Percentiles rank a stretch among this genome's conserved stretches.
phyloP scores from a whole-genome alignment of 1,140 invertebrate species.

The Nixonia krombeini region DNA sequence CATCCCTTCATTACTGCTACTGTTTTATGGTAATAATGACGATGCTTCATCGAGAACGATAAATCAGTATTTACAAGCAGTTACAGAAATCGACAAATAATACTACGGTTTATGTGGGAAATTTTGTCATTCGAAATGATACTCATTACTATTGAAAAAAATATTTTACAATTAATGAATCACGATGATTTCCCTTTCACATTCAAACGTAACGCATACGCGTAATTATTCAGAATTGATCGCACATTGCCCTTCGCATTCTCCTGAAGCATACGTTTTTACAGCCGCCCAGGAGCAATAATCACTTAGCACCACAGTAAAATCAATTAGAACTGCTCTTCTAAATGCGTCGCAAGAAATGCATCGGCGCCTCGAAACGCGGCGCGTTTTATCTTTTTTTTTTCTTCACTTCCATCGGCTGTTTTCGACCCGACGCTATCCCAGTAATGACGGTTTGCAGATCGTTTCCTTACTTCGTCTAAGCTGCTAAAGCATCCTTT shows the following conservation, averaged over 20 bases:
- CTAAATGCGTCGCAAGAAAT: constrained; percentile 43
- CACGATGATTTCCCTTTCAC: too few relatives aligned
- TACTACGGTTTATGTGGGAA: too few relatives aligned
- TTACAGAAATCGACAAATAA: too few relatives aligned
- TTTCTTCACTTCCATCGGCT: not conserved
- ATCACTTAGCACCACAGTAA: constrained; percentile 61
- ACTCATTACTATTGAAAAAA: too few relatives aligned
- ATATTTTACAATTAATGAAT: too few relatives aligned
- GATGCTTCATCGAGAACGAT: not conserved
- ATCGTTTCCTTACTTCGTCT: constrained; percentile 35
- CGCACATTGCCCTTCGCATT: too few relatives aligned
- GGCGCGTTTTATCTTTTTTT: constrained; percentile 34
- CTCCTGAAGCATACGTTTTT: constrained; percentile 28
- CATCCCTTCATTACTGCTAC: too few relatives aligned
- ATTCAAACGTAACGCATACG: too few relatives aligned
- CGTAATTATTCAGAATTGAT: too few relatives aligned
- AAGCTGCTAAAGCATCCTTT: constrained; percentile 12
- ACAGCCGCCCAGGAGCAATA: constrained; percentile 43
- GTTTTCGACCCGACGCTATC: constrained; percentile 9
- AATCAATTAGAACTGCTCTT: constrained; percentile 58
- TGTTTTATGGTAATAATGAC: not conserved
- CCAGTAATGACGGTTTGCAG: constrained; percentile 46
- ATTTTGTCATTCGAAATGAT: too few relatives aligned
- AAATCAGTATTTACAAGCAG: not conserved
- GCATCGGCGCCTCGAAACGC: constrained; percentile 17